Evolutionary conservation across 2,113 vertebrate genomes (phyloP).

Genomic region (Mormoops blainvillei): DNA sequence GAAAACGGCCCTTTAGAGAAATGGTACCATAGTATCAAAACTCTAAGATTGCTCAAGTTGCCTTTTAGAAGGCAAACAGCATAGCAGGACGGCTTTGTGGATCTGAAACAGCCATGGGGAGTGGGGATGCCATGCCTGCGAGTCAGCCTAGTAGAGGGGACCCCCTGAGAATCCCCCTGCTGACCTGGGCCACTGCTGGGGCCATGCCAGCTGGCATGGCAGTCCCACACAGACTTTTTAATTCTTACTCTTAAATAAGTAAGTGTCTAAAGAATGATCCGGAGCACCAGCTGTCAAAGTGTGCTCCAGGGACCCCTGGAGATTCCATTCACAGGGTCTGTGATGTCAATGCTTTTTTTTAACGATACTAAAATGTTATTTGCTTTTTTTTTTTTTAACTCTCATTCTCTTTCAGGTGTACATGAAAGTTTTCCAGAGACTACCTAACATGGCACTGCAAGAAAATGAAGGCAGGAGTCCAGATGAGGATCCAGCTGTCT

Average conservation of each 20-base stretch:
- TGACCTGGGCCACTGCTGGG: neutral
- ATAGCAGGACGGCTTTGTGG: neutral
- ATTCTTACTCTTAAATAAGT: neutral
- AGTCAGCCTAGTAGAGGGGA: neutral
- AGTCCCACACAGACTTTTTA: neutral
- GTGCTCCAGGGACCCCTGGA: neutral
- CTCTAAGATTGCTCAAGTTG: neutral
- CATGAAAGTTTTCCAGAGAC: neutral
- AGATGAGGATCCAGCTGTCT: neutral
- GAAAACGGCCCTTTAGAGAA: neutral
- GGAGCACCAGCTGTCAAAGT: neutral
- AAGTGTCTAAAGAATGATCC: neutral
- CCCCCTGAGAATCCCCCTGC: neutral
- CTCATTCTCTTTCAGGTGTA: neutral
- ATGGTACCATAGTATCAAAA: neutral
- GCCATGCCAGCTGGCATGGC: too few relatives aligned
- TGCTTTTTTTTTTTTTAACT: neutral
- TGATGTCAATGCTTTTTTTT: neutral
- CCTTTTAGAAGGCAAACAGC: neutral
- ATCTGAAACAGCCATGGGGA: neutral
- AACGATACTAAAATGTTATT: neutral
- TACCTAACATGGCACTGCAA: accelerated
- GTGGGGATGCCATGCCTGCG: neutral
- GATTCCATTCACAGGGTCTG: neutral
- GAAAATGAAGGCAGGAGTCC: neutral